These are phyloP conservation scores for Lottia scabra DNA, from an alignment of 2,888 invertebrate genomes.

Conservation along the genomic window DNA sequence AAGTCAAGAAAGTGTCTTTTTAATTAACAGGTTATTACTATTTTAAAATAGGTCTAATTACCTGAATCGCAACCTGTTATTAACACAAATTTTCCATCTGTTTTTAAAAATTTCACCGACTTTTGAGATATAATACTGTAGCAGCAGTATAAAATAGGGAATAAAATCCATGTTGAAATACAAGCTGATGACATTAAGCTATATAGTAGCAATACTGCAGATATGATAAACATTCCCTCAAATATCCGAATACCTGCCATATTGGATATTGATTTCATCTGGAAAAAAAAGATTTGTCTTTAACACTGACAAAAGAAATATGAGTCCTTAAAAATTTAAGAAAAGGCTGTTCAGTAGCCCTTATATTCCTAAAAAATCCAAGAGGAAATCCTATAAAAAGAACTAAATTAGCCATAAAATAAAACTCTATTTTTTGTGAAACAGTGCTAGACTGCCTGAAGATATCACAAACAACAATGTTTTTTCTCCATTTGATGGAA, in stretches of 20 bases:
- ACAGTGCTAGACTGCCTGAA: too few species aligned
- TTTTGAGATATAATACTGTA: neutral
- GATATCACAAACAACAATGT: too few species aligned
- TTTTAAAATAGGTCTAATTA: constrained; percentile 11
- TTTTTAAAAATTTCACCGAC: constrained; percentile 2
- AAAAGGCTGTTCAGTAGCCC: too few species aligned
- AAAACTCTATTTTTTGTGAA: too few species aligned
- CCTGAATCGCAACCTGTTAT: constrained; percentile 47
- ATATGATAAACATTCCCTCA: neutral
- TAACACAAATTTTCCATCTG: constrained; percentile 29
- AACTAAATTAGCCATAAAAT: too few species aligned
- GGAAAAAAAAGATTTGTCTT: neutral
- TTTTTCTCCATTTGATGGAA: too few species aligned
- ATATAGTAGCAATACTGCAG: neutral
- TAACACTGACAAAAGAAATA: too few species aligned
- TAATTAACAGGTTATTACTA: too few species aligned
- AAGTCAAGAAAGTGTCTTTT: too few species aligned
- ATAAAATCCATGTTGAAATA: neutral
- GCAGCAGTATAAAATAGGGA: neutral
- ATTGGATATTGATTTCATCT: neutral
- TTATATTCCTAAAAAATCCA: too few species aligned
- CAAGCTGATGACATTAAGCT: neutral
- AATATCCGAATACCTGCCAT: neutral
- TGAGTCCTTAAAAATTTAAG: too few species aligned
- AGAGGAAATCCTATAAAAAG: too few species aligned